Conservation (phyloP, 2,888 invertebrate species). For the Peribatodes rhomboidaria region DNA sequence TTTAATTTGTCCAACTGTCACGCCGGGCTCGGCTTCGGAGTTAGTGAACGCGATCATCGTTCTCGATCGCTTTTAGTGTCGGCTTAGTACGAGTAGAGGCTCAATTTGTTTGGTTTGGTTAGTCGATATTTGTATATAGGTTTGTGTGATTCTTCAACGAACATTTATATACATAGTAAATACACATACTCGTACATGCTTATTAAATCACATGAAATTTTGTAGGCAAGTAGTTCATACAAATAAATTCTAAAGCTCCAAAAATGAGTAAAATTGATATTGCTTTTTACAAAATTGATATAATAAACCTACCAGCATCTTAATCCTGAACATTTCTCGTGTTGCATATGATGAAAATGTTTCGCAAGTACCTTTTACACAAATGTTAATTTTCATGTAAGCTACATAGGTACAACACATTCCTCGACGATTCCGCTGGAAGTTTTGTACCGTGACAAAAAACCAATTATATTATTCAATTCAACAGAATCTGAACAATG, state of each 20-base stretch:
- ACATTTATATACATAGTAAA: no score
- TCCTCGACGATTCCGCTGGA: not conserved
- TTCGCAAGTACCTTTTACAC: no score
- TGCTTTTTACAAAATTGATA: no score
- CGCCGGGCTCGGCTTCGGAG: constrained; percentile 9
- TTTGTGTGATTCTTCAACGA: no score
- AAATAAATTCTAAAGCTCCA: no score
- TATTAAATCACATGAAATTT: no score
- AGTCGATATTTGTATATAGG: no score
- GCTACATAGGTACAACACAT: not conserved
- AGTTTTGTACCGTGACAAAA: constrained; percentile 3
- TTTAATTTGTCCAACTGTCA: constrained; percentile 30
- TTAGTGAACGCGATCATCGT: not conserved
- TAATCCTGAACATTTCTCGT: no score
- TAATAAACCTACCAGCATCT: not conserved
- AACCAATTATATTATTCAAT: constrained; percentile 12
- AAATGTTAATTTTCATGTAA: not conserved
- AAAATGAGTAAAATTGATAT: no score
- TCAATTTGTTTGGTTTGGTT: not conserved
- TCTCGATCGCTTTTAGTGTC: not conserved
- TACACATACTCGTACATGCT: no score
- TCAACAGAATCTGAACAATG: constrained; percentile 3
- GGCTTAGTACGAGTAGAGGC: not conserved
- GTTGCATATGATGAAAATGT: no score
- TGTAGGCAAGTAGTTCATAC: no score